Base-by-base conservation (phyloP, 2,888 invertebrate genomes). In the Ypsolopha sequella region DNA sequence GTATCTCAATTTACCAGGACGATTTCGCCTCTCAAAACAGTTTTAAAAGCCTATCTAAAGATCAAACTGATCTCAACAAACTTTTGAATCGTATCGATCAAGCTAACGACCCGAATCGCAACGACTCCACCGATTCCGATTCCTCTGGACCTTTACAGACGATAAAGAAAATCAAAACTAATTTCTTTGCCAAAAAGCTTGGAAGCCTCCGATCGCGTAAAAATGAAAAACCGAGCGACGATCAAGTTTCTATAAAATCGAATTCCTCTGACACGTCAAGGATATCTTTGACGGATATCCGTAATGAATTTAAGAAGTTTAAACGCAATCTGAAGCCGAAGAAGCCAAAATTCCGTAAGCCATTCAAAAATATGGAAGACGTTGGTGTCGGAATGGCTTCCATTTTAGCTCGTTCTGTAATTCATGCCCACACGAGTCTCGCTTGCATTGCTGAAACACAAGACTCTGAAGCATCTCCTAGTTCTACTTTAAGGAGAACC, bases 331-430 rank as follows among this genome's bases (percentile, higher is more conserved):
- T 87, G 59, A 77, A 86, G 47, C 76, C 78, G 0, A 77, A 75
- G 53, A 45, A 41, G 11, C 38, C 35, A 10, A 51, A 51, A 14
- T 14, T 35, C 44, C 66, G 68, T 13, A 82, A 76, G 62, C 64
- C 77, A 2, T 70, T 65, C n/a, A 73, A 72, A 58, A 74, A 71
- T 57, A 70, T 39, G 4, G 41, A 73, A 50, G 88, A 86, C 38
- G 87, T 88, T 59, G 88, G 88, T 1, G 88, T 88, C 51, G 88
- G 89, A 1, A 91, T 92, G 88, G 91, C 91, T 0, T 89, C 91
- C 10, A 80, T 91, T 47, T 73, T 92, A 13, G 91, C 92, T 7
- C 81, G 90, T 55, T 91, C 91, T 2, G 88, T 92, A 1, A 87
- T 90, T 58, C 87, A 88, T 52, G 89, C 87, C 6, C 88, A 88